These are phyloP conservation scores for Temnothorax curvispinosus DNA, from an alignment of 1,140 invertebrate genomes.

Conservation along the genomic window DNA sequence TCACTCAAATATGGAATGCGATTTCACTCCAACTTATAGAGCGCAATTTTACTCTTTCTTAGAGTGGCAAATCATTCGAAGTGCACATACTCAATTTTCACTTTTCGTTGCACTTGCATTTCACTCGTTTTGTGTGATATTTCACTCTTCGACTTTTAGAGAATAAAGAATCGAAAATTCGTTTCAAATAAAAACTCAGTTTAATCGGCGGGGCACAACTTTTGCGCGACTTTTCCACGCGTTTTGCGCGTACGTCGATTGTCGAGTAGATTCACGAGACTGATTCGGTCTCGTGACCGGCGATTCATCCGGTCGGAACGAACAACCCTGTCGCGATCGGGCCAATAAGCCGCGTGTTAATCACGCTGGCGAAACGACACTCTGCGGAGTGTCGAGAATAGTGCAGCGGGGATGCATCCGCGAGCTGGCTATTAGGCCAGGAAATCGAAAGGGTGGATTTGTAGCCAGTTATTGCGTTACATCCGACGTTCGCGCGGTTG, in stretches of 20 bases:
- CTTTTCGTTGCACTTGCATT: too few species aligned
- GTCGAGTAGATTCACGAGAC: slow-evolving; percentile 23
- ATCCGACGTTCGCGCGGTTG: slow-evolving; percentile 47
- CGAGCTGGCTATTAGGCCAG: slow-evolving; percentile 25
- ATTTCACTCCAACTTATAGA: too few species aligned
- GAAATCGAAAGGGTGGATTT: slow-evolving; percentile 52
- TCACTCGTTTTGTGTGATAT: too few species aligned
- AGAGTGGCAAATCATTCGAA: too few species aligned
- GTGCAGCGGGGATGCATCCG: background rate
- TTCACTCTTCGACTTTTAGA: background rate
- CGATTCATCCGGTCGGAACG: slow-evolving; percentile 28
- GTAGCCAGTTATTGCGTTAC: slow-evolving; percentile 56
- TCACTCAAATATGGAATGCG: too few species aligned
- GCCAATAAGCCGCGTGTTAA: slow-evolving; percentile 69
- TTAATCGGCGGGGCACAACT: background rate
- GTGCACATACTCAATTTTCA: too few species aligned
- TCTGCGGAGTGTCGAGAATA: slow-evolving; percentile 28
- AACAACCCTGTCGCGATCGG: slow-evolving; percentile 6
- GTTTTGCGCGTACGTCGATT: background rate
- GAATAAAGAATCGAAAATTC: background rate
- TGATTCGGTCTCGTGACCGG: background rate
- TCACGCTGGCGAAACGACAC: slow-evolving; percentile 60
- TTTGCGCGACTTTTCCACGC: background rate
- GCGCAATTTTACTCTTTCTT: too few species aligned
- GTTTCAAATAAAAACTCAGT: background rate